Base-by-base conservation (phyloP, 2,113 vertebrate genomes). In the Heterocephalus glaber region DNA sequence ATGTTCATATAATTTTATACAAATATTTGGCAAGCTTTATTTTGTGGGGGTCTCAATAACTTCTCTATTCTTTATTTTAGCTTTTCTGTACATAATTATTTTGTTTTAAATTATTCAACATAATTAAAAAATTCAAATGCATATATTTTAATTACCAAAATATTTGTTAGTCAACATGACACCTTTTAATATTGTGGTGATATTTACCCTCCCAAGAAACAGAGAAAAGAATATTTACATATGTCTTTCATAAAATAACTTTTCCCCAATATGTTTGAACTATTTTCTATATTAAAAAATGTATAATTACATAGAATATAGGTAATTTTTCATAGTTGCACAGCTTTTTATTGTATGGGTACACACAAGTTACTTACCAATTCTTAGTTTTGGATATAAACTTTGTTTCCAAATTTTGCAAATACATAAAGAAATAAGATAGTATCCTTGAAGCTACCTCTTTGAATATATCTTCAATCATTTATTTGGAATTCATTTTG, bases 291-390 rank as follows among this genome's bases (percentile, higher is more conserved):
- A 80, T 33, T 47, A 87, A 58, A 76, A 90, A 30, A 72, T 65
- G 54, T 70, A 24, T 41, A 90, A 95, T 96, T 95, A 66, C 2
- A 28, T 79, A 86, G 92, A 81, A 83, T 2, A 6, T 52, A 44
- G 13, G 20, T 84, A 3, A 49, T 93, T 96, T 95, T 89, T 90
- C 28, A 56, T 47, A 65, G 41, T 0, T 88, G 17, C 7, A 28
- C 9, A 24, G 7, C 60, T 0, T 83, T 87, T 33, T 91, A 3
- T 80, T 68, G 33, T 1, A 38, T 80, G 22, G 1, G 2, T 24
- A 47, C 88, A 91, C 9, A 30, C 7, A 85, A 54, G 11, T 84
- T 79, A 70, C 4, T 95, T 44, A 56, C 12, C 26, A 83, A 38
- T 83, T 93, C 19, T 84, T 79, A 77, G 30, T 92, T 94, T 80